Evolutionary conservation across 2,797 vertebrate genomes (phyloP), one percentile per base, ranked within the genome.

Genomic region (Vespertilio murinus): DNA sequence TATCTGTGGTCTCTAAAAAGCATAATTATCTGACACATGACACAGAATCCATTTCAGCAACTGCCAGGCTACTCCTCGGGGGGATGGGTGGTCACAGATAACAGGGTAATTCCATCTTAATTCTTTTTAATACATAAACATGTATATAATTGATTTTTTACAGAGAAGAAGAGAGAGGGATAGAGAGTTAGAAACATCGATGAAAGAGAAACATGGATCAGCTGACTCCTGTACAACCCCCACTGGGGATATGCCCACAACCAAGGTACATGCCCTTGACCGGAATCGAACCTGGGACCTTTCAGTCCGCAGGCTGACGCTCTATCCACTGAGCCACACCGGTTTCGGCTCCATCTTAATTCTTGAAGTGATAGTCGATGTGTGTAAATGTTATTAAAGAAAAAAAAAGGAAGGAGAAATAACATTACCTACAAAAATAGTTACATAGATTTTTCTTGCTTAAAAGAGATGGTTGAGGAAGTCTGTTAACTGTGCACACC

Each of bases 11-110:
- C 38, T n/a, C 59, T 90, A 79, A 92, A 93, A 95, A 42, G 54
- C 20, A n/a, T 33, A 94, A 90, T 90, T 92, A 82, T 83, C 47
- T 78, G 30, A 77, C 47, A 7, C 45, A 35, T 11, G 16, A 67
- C 70, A 77, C 9, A 81, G 38, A 95, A 88, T 67, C 54, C 45
- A 92, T 92, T 88, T 79, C 40, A 47, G n/a, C 45, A 73, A 38
- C 30, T 22, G 3, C 11, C 20, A 70, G 42, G 25, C 47, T 47
- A n/a, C 87, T 54, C 91, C 30, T 23, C 45, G 56, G 54, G 35
- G 17, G 6, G 70, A 38, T 40, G 45, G 23, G 56, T 59, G 84
- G 47, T 47, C 88, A 52, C 40, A 69, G 56, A 87, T 90, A 52
- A 92, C 1, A 38, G 11, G 61, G 59, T n/a, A 88, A 89, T 89